Evolutionary conservation across 2,888 invertebrate species (phyloP), one percentile per base, ranked within the genome.

Genomic region (Eustalomyia histrio): DNA sequence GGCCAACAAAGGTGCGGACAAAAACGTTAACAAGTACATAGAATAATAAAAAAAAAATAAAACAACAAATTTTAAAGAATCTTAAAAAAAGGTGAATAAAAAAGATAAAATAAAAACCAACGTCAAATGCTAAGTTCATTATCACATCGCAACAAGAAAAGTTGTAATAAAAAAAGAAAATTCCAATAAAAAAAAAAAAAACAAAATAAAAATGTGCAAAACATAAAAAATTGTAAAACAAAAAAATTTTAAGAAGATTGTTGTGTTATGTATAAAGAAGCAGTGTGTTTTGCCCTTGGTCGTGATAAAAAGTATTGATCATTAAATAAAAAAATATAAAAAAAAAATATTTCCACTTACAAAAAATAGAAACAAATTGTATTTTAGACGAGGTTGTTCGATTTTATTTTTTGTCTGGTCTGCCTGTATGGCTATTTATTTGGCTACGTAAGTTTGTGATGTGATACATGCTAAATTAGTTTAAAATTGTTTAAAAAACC

Each of bases 51-150:
- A n/a, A n/a, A 57, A 10, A 61, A 57, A 47, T 12, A 61, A 63
- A 65, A 39, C 39, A 39, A 43, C 50, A 72, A 67, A 65, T 52
- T 29, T 29, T 29, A 17, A 1, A 29, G 10, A n/a, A 67, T 43
- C 18, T 47, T 60, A 58, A 17, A 35, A 35, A 60, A 61, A 18
- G 21, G 16, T 8, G 24, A 57, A 73, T 7, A 18, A 10, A 57
- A 72, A 17, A 18, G 17, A 65, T 55, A 55, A 65, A 64, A 4
- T 6, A 53, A 75, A 57, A 50, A 12, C 24, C 50, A 69, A 71
- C 52, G 50, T 69, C 58, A 69, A 69, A 58, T 58, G 18, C 53
- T 73, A 76, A 76, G 78, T 81, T 78, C 78, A 81, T 78, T 81
- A 74, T 81, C 78, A 78, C 71, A 55, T 53, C 17, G 47, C 35